A percentile compares a stretch with the other conserved stretches of the same genome.
These are phyloP conservation scores for Oscheius sp. DNA, from an alignment of 2,888 invertebrate genomes.

Conservation along the genomic window DNA sequence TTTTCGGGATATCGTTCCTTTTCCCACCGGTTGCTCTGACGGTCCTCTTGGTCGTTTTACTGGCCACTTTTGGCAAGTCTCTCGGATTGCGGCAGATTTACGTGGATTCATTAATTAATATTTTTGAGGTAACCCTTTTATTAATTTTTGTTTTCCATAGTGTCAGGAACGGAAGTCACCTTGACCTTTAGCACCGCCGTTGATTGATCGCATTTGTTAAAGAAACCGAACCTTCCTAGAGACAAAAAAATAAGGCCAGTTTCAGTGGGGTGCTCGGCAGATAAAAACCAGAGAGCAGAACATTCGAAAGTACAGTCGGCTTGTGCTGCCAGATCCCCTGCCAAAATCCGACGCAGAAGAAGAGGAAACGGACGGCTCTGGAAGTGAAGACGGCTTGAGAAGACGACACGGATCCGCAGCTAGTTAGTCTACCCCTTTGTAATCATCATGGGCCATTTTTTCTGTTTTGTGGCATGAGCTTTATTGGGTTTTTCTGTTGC, in stretches of 20 bases:
- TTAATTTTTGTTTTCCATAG: background rate
- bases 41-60: constrained; percentile 79
- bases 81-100: constrained; percentile 89
- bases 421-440: constrained; percentile 35
- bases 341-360: constrained; percentile 26
- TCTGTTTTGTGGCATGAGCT: no score
- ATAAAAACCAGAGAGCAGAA: constrained; percentile 62
- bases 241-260: background rate
- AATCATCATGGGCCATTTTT: no score
- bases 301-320: constrained; percentile 50
- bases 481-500: constrained; percentile 1
- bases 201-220: background rate
- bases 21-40: constrained; percentile 74
- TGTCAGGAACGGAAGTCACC: background rate
- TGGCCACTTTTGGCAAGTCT: constrained; percentile 92
- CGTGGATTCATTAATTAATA: constrained; percentile 85
- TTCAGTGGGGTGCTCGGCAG: constrained; percentile 71
- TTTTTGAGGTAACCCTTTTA: constrained; percentile 86
- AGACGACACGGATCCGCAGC: constrained; percentile 45
- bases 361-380: constrained; percentile 35
- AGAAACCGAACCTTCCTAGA: background rate
- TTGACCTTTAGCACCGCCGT: constrained; percentile 9
- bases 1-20: constrained; percentile 51
- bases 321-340: constrained; percentile 7
- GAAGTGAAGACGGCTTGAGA: constrained; percentile 39